Conservation (phyloP, 2,113 vertebrate genomes). For the Oncorhynchus keta region DNA sequence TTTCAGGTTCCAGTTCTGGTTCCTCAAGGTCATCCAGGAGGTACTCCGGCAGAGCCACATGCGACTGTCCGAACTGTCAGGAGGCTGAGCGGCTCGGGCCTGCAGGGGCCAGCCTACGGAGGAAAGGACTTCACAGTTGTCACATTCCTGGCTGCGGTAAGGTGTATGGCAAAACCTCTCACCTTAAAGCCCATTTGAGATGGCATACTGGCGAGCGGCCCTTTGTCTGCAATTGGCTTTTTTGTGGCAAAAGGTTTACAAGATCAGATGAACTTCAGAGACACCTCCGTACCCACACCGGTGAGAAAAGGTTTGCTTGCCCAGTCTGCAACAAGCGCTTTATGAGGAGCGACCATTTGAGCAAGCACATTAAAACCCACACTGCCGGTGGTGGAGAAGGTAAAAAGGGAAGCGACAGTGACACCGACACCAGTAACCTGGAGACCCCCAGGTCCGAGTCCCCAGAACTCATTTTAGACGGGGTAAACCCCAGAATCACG, state of each 20-base stretch:
- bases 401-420: constrained; percentile 98
- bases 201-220: constrained; percentile 95
- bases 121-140: constrained; percentile 93
- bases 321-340: constrained; percentile 97
- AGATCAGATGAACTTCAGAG: constrained; percentile 86
- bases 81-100: constrained; percentile 95
- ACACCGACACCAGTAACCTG: constrained; percentile 98
- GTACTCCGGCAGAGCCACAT: constrained; percentile 93
- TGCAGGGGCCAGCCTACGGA: constrained; percentile 91
- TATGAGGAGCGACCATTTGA: constrained; percentile 96
- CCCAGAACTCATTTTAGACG: constrained; percentile 91
- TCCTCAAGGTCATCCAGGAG: constrained; percentile 86
- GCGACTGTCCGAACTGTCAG: constrained; percentile 97
- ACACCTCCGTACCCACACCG: constrained; percentile 93
- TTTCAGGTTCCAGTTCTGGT: constrained; percentile 83
- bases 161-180: constrained; percentile 86
- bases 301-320: constrained; percentile 92
- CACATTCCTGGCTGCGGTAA: constrained; percentile 88
- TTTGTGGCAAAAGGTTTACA: constrained; percentile 87
- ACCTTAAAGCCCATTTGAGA: constrained; percentile 87
- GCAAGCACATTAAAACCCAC: constrained; percentile 99
- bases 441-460: constrained; percentile 96
- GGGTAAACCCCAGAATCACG: constrained; percentile 79
- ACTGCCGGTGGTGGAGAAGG: constrained; percentile 87
- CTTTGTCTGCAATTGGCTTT: constrained; percentile 92